phyloP scores from a whole-genome alignment of 2,113 vertebrate genomes.

The Actenoides lindsayi region DNA sequence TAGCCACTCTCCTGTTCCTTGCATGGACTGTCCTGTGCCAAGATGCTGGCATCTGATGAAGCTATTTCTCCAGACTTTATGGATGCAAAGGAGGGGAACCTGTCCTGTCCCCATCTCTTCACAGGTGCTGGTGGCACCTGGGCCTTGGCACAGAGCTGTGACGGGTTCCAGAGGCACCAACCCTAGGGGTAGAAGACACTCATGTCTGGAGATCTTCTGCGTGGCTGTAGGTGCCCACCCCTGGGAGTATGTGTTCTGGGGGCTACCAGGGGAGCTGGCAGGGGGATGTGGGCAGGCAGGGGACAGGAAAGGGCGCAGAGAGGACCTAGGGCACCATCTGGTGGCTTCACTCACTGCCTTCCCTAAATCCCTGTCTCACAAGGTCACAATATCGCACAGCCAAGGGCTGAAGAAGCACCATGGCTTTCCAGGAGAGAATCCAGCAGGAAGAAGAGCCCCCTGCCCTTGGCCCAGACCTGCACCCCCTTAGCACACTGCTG shows the following conservation, averaged over 20 bases:
- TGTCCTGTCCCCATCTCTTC: not conserved
- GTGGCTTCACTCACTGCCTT: conserved; percentile 55
- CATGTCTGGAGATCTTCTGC: not conserved
- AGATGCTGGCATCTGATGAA: not conserved
- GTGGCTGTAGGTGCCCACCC: not conserved
- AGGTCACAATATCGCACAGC: not conserved
- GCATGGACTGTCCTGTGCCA: not conserved
- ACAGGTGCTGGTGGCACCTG: not conserved
- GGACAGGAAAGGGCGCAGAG: conserved; percentile 22
- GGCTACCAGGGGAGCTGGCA: not conserved
- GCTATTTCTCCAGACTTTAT: not conserved
- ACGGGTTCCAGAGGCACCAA: not conserved
- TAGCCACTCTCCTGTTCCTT: not conserved
- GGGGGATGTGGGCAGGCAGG: not conserved
- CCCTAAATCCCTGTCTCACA: conserved; percentile 22
- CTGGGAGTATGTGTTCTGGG: not conserved
- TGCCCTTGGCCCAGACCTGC: not conserved
- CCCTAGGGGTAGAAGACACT: not conserved
- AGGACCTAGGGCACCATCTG: conserved; percentile 74
- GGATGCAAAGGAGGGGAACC: not conserved
- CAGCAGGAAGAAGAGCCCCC: not conserved
- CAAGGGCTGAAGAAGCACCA: not conserved
- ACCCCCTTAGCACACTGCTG: not conserved
- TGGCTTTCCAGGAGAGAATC: not conserved
- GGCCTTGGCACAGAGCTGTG: not conserved